Evolutionary conservation across 2,113 vertebrate species (phyloP), one percentile per base, ranked within the genome.

Genomic region (Bubo bubo): DNA sequence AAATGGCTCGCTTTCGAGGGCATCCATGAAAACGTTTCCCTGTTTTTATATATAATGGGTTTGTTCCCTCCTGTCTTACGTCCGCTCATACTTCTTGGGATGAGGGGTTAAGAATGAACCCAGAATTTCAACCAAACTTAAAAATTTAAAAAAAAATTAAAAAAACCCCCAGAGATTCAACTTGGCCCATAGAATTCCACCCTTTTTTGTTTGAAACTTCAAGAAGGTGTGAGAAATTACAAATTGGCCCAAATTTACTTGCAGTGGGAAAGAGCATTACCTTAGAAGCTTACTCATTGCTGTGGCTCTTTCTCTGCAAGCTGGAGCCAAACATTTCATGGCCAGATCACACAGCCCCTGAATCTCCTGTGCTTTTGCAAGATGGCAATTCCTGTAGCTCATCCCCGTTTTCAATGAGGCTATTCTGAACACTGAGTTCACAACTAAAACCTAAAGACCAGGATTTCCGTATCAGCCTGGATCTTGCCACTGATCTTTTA

Each of bases 401-500:
- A 67, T 43, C 47, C n/a, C n/a, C 70, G n/a, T 79, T 93, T 92
- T 56, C 60, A 75, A 13, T 4, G 55, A 79, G 72, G 37, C 70
- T 86, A 8, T 47, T 79, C 72, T 41, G 53, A 93, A 76, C 37
- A 58, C 39, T 0, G 4, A 28, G 23, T 73, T 93, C 82, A 94
- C 77, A 77, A 56, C 50, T 83, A 68, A 95, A 79, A 49, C 37
- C 35, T 86, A 62, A 92, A 91, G 72, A 79, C 19, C 0, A 0
- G 26, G 84, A 90, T 95, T 93, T 94, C 70, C 5, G 2, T 81
- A 92, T 91, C 91, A 86, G 63, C 47, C 80, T 66, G 53, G 52
- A 92, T 93, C 83, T 91, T 73, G 50, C 39, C 66, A 53, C 62
- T 85, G 76, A 91, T 93, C 84, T 95, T 88, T 91, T 88, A 94